Percentiles rank a stretch among this genome's conserved stretches.
Evolutionary conservation across 1,140 invertebrate genomes (phyloP).

Genomic region (Brachionus plicatilis): DNA sequence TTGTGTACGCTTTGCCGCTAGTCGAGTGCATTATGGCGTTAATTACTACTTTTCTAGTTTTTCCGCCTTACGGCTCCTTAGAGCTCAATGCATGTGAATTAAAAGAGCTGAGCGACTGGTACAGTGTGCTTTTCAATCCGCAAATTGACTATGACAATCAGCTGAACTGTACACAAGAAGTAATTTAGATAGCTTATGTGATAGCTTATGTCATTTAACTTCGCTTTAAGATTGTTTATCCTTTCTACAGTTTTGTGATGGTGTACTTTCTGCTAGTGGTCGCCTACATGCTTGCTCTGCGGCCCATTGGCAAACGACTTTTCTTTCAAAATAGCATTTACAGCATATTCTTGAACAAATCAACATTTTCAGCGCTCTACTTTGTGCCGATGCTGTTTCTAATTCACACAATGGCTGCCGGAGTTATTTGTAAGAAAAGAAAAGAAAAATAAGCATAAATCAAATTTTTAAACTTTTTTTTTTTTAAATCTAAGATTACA

Average conservation of each 20-base stretch:
- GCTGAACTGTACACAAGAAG: slow-evolving; percentile 22
- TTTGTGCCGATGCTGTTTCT: slow-evolving; percentile 15
- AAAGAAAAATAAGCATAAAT: not conserved
- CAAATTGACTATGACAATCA: slow-evolving; percentile 22
- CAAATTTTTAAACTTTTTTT: not conserved
- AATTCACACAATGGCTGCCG: not conserved
- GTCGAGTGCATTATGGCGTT: not conserved
- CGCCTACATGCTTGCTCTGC: not conserved
- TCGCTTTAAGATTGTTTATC: slow-evolving; percentile 5
- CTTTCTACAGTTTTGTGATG: slow-evolving; percentile 36
- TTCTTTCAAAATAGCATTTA: not conserved
- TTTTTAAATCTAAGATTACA: slow-evolving; percentile 3
- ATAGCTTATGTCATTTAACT: not conserved
- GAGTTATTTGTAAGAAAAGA: slow-evolving; percentile 24
- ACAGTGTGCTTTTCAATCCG: slow-evolving; percentile 8
- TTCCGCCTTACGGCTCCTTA: not conserved
- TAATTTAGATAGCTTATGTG: not conserved
- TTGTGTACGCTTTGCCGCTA: not conserved
- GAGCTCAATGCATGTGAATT: not conserved
- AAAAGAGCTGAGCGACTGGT: not conserved
- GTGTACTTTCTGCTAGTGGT: not conserved
- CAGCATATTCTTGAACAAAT: not conserved
- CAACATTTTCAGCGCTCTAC: slow-evolving; percentile 15
- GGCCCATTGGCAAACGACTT: not conserved
- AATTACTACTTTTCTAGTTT: not conserved